Evolutionary conservation across 2,888 invertebrate genomes (phyloP).

Genomic region (Megamerina dolium): DNA sequence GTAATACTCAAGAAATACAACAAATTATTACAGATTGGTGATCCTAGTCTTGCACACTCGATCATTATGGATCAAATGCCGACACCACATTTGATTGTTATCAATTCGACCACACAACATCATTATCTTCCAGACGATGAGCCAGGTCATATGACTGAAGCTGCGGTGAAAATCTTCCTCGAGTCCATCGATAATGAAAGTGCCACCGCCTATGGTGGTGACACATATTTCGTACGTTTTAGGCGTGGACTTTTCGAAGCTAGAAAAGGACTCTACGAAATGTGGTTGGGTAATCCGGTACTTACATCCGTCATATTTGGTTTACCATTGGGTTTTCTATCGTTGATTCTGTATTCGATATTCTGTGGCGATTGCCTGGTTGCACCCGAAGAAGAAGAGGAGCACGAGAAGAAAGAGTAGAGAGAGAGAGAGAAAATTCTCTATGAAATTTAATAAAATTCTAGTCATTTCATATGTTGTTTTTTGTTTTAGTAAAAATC

Average conservation of each 20-base stretch:
- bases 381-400: constrained; percentile 67
- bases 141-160: constrained; percentile 71
- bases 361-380: constrained; percentile 95
- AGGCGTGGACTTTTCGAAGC: constrained; percentile 81
- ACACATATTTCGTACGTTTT: constrained; percentile 66
- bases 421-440: not conserved
- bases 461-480: too few species aligned
- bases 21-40: constrained; percentile 60
- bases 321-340: constrained; percentile 85
- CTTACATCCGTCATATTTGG: constrained; percentile 90
- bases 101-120: constrained; percentile 87
- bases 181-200: constrained; percentile 63
- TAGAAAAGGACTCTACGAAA: constrained; percentile 69
- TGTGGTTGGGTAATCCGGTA: constrained; percentile 92
- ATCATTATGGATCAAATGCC: constrained; percentile 84
- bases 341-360: constrained; percentile 90
- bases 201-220: constrained; percentile 80
- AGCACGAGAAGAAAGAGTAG: constrained; percentile 52
- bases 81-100: constrained; percentile 79
- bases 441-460: too few species aligned
- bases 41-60: constrained; percentile 83
- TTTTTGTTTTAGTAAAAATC: too few species aligned
- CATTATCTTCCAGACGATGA: constrained; percentile 87
- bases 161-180: constrained; percentile 50
- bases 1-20: too few species aligned